Evolutionary conservation across 2,888 invertebrate species (phyloP), one percentile per base, ranked within the genome.

Genomic region (Drosophila nr. perissopoda): DNA sequence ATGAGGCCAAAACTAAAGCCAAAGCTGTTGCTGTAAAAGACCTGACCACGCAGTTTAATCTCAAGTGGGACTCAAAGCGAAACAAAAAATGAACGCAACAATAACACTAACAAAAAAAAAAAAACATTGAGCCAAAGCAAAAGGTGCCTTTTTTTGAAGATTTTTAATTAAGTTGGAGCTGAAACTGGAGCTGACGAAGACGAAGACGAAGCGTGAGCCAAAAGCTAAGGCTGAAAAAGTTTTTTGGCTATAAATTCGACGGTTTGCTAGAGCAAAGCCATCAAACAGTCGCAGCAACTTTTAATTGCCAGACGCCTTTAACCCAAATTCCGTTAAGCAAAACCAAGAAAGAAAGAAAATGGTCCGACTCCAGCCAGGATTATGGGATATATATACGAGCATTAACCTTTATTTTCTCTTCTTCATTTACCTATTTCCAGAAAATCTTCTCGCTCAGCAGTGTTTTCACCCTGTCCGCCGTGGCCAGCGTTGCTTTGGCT

Each of bases 371-470:
- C 34, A 54, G 25, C 54, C 29, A 21, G 25, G 29, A 38, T 27
- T 49, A 36, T 29, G 51, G 46, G 36, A 25, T 16, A 29, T 18
- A 25, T 34, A 53, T 51, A 21, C 13, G 13, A 18, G 27, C 25
- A 10, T 0, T 36, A 11, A 21, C 11, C 36, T 34, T 31, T 46
- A 13, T 16, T 25, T 25, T n/a, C 7, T 8, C 29, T 51, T 18
- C 51, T n/a, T 31, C 5, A 60, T 46, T 46, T 46, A 46, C 46
- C 46, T 46, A 25, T 46, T 46, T 68, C 6, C 60, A 91, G 92
- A 92, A 89, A 89, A 64, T 88, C 78, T 87, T 88, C 68, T 71
- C 91, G 56, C 78, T 91, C 49, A 72, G 76, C 70, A 70, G 80
- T 65, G 70, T 87, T 16, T 74, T 90, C 49, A 80, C 92, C 60